Conservation (phyloP, 2,888 invertebrate species). For the Agrochola litura region DNA sequence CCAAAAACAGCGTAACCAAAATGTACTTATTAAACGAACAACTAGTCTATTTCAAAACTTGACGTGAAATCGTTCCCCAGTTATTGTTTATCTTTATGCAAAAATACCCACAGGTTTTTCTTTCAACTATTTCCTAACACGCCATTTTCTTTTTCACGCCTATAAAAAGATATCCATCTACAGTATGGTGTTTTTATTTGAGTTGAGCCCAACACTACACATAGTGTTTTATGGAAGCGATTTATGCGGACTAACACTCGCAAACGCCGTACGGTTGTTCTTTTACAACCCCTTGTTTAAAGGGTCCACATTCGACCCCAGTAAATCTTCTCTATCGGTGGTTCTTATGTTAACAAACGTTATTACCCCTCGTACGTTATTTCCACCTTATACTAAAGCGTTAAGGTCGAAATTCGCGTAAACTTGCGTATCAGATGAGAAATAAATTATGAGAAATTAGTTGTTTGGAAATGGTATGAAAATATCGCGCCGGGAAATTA, state of each 20-base stretch:
- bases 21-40: slow-evolving; percentile 48
- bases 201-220: slow-evolving; percentile 24
- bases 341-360: slow-evolving; percentile 74
- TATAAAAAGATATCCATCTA: slow-evolving; percentile 20
- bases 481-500: slow-evolving; percentile 55
- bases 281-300: slow-evolving; percentile 74
- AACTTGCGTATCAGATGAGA: slow-evolving; percentile 26
- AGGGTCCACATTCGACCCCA: slow-evolving; percentile 71
- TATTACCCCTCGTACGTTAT: slow-evolving; percentile 62
- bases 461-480: slow-evolving; percentile 62
- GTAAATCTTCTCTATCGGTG: slow-evolving; percentile 78
- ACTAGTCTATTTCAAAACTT: not conserved
- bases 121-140: not conserved
- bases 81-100: too few relatives aligned
- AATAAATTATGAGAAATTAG: slow-evolving; percentile 62
- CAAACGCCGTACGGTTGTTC: slow-evolving; percentile 58
- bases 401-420: slow-evolving; percentile 55
- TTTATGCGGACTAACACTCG: slow-evolving; percentile 56
- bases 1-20: slow-evolving; percentile 45
- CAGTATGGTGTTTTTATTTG: slow-evolving; percentile 42
- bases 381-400: slow-evolving; percentile 52
- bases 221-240: slow-evolving; percentile 62
- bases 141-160: not conserved
- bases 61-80: too few relatives aligned
- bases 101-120: too few relatives aligned